Base-by-base conservation (phyloP, 2,888 invertebrate species). In the Agriopis marginaria region DNA sequence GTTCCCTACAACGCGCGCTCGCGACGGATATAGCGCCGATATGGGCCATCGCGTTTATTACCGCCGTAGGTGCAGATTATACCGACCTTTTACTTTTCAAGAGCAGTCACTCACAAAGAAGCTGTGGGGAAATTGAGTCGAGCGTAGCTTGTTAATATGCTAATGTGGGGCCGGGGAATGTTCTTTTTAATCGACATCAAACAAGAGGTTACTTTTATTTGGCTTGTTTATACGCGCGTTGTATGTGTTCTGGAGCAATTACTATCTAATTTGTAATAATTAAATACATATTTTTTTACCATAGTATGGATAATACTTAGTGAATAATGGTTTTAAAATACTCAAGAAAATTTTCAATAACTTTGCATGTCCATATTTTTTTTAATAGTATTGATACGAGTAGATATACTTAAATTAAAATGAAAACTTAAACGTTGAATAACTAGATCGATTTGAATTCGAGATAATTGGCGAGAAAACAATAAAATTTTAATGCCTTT, bases 1-100 rank as follows among this genome's bases (percentile, higher is more conserved):
- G 51, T 77, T 68, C 64, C 70, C 63, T 70, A 63, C 68, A 76
- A 74, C 73, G 49, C 71, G 69, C 58, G 63, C 71, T 70, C 70
- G 75, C 71, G 79, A 80, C 83, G 75, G 81, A 85, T 83, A 83
- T 84, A 83, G 78, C 72, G 64, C 70, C 75, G 79, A 80, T 82
- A 84, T 80, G 80, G 80, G 75, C 77, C 80, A 78, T 79, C 79
- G 77, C 76, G 75, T 81, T 86, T 82, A 82, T 83, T 83, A 80
- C 75, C 74, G 73, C 76, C 74, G 55, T 71, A 70, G 63, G 74
- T 75, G 65, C 72, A 80, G 77, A 81, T 68, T 68, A 72, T 73
- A 74, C 77, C 77, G 77, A 75, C 74, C 75, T 71, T 70, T 72
- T 53, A 60, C 63, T 70, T 66, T 60, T 61, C 53, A 63, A 75